Evolutionary conservation across 2,113 vertebrate genomes (phyloP).

Genomic region (Cinclus mexicanus): DNA sequence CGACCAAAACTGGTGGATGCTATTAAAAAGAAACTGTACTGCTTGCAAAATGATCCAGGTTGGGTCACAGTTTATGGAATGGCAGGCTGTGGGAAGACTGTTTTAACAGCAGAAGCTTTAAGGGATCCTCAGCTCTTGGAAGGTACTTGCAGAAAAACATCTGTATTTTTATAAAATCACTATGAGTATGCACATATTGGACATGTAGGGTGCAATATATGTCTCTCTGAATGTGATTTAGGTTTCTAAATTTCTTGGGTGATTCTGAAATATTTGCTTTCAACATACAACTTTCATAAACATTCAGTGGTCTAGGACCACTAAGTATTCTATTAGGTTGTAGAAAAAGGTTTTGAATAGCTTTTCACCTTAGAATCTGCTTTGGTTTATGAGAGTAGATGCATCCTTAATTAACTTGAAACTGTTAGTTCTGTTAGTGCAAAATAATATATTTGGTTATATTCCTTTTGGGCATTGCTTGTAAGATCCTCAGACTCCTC

Average conservation of each 20-base stretch:
- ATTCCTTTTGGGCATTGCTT: not conserved
- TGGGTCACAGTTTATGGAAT: constrained; percentile 95
- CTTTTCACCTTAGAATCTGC: not conserved
- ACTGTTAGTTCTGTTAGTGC: not conserved
- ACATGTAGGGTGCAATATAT: not conserved
- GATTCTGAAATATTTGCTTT: not conserved
- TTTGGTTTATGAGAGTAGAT: not conserved
- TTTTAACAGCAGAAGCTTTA: constrained; percentile 91
- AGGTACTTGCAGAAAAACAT: constrained; percentile 69
- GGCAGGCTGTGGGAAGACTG: constrained; percentile 97
- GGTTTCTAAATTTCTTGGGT: not conserved
- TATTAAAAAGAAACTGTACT: constrained; percentile 82
- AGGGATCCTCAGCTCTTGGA: constrained; percentile 83
- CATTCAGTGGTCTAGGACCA: not conserved
- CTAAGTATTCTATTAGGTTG: not conserved
- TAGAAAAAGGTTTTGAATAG: not conserved
- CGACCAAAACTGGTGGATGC: constrained; percentile 80
- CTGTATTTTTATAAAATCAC: not conserved
- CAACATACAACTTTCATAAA: not conserved
- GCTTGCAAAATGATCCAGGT: constrained; percentile 79
- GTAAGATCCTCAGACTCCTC: not conserved
- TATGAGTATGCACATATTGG: fast-evolving
- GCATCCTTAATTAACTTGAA: not conserved
- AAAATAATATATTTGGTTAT: not conserved
- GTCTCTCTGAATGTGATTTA: not conserved